Percentiles rank a stretch among this genome's conserved stretches.
Conservation (phyloP, 2,888 invertebrate species). For the Drepana falcataria region DNA sequence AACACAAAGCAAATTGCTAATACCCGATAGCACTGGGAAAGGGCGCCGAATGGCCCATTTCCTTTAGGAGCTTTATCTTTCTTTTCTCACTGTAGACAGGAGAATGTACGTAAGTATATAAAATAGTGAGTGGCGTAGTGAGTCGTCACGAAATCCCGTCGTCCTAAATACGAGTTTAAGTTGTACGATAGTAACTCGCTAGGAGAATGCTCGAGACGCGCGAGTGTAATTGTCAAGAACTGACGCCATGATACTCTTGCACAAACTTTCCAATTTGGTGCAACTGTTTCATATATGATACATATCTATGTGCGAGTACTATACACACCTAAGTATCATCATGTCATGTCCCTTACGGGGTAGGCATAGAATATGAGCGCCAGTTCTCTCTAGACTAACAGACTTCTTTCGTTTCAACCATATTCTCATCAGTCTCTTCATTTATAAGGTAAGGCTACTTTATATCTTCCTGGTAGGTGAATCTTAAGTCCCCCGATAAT, state of each 20-base stretch:
- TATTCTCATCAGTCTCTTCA: too few relatives aligned
- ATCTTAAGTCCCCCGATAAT: too few relatives aligned
- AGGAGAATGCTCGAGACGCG: conserved; percentile 14
- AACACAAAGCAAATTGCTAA: conserved; percentile 70
- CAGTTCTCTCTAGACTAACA: too few relatives aligned
- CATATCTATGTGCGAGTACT: too few relatives aligned
- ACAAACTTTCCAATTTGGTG: not conserved
- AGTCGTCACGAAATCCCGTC: conserved; percentile 34
- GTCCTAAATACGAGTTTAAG: conserved; percentile 40
- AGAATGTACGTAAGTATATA: conserved; percentile 15
- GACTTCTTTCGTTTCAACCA: too few relatives aligned
- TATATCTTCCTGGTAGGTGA: too few relatives aligned
- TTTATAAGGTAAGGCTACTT: too few relatives aligned
- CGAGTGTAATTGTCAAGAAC: not conserved
- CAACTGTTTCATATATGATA: not conserved
- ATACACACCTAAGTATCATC: too few relatives aligned
- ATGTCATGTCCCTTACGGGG: too few relatives aligned
- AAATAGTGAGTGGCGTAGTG: conserved; percentile 15
- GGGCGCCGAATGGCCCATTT: conserved; percentile 63
- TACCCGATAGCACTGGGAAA: conserved; percentile 60
- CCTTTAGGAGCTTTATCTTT: conserved; percentile 59
- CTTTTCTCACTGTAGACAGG: conserved; percentile 31
- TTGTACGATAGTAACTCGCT: conserved; percentile 28
- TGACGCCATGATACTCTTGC: not conserved
- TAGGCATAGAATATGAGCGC: too few relatives aligned